phyloP scores from a whole-genome alignment of 2,888 invertebrate species.

The Amphipyra tragopoginis region DNA sequence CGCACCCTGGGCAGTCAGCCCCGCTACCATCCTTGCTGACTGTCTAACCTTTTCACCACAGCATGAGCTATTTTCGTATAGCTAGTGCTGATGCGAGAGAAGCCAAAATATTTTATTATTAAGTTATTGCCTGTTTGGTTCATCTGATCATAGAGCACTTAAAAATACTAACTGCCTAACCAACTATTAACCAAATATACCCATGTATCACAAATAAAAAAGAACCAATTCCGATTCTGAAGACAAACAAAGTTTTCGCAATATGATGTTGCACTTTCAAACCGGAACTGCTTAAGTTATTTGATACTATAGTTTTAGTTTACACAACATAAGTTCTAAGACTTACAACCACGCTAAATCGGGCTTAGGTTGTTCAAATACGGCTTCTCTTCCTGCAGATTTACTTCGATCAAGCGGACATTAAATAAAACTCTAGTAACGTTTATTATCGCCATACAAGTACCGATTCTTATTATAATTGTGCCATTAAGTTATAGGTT shows the following conservation, averaged over 20 bases:
- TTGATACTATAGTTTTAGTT: slow-evolving; percentile 14
- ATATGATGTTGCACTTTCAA: slow-evolving; percentile 4
- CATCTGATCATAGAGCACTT: too few species aligned
- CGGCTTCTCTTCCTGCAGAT: slow-evolving; percentile 41
- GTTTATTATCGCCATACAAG: slow-evolving; percentile 20
- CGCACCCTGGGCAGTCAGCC: too few species aligned
- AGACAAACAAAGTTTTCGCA: neutral
- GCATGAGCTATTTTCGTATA: too few species aligned
- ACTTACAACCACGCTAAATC: slow-evolving; percentile 17
- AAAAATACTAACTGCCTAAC: too few species aligned
- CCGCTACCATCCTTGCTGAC: too few species aligned
- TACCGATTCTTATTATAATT: slow-evolving; percentile 8
- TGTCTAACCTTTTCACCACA: too few species aligned
- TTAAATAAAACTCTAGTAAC: slow-evolving; percentile 21
- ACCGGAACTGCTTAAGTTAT: slow-evolving; percentile 4
- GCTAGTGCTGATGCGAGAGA: too few species aligned
- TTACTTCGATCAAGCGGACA: slow-evolving; percentile 5
- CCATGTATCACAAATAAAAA: too few species aligned
- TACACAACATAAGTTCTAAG: slow-evolving; percentile 31
- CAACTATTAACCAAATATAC: too few species aligned
- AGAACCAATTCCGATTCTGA: too few species aligned
- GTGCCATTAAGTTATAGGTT: slow-evolving; percentile 6
- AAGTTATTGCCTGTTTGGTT: too few species aligned
- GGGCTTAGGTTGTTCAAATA: slow-evolving; percentile 17
- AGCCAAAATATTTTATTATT: too few species aligned